These are phyloP conservation scores for Sisor rabdophorus DNA, from an alignment of 2,113 vertebrate species.

Conservation along the genomic window DNA sequence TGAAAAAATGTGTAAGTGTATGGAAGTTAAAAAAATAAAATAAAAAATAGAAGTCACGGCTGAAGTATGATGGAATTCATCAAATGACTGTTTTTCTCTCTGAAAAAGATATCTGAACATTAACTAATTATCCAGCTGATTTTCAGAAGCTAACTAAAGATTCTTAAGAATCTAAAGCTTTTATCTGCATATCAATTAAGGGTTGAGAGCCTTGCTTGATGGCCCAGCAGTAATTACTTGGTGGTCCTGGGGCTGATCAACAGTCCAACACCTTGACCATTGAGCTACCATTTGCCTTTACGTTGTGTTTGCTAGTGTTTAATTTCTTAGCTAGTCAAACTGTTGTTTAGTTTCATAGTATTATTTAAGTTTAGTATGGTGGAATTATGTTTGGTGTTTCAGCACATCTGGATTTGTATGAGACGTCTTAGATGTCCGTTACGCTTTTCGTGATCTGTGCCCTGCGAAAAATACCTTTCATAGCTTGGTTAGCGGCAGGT, in stretches of 20 bases:
- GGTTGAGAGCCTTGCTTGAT: no score
- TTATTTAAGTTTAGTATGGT: background rate
- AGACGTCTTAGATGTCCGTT: background rate
- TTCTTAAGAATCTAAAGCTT: background rate
- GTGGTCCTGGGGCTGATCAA: no score
- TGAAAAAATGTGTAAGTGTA: constrained; percentile 6
- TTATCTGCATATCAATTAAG: no score
- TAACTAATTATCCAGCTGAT: background rate
- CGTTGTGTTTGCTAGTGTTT: no score
- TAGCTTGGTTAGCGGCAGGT: constrained; percentile 66
- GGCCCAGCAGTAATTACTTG: no score
- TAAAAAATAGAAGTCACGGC: background rate
- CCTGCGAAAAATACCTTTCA: constrained; percentile 65
- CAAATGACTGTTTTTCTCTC: background rate
- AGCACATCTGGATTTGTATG: background rate
- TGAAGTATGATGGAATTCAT: background rate
- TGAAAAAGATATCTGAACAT: background rate
- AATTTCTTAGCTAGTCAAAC: background rate
- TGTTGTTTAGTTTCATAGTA: background rate
- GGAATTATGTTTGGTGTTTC: background rate
- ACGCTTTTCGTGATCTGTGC: background rate
- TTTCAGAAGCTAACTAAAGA: background rate
- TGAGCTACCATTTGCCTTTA: no score
- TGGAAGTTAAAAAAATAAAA: background rate
- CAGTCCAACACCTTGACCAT: no score